Conservation (phyloP, 1,140 invertebrate genomes). For the Aphelenchoides besseyi region DNA sequence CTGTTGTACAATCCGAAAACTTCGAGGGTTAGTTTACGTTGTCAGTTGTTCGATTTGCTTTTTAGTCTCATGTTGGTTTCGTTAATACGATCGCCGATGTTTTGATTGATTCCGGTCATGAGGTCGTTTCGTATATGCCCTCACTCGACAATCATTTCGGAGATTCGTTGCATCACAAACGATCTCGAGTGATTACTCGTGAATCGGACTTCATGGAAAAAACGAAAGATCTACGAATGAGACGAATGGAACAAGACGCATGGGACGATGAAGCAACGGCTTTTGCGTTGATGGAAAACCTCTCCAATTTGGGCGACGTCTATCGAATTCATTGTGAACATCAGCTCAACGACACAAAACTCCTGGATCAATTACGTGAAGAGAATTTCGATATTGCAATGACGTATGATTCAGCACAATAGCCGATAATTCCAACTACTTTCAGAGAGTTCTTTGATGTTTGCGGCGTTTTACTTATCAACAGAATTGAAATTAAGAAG, state of each 20-base stretch:
- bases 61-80: constrained; percentile 4
- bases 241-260: background rate
- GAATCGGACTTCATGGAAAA: background rate
- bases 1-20: constrained; percentile 8
- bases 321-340: background rate
- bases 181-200: background rate
- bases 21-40: background rate
- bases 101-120: background rate
- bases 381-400: background rate
- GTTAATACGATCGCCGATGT: background rate
- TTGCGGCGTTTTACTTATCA: background rate
- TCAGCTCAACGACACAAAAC: background rate
- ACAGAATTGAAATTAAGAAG: background rate
- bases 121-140: constrained; percentile 4
- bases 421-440: background rate
- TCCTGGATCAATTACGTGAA: constrained; percentile 2
- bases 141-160: background rate
- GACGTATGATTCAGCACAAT: background rate
- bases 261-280: background rate
- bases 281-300: background rate
- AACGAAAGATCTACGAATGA: background rate
- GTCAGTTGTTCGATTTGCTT: no score
- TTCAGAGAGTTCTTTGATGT: constrained; percentile 7
- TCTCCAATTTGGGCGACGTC: background rate
- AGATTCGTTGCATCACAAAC: background rate